Evolutionary conservation across 2,797 vertebrate species (phyloP).

Genomic region (Siniperca undulata): DNA sequence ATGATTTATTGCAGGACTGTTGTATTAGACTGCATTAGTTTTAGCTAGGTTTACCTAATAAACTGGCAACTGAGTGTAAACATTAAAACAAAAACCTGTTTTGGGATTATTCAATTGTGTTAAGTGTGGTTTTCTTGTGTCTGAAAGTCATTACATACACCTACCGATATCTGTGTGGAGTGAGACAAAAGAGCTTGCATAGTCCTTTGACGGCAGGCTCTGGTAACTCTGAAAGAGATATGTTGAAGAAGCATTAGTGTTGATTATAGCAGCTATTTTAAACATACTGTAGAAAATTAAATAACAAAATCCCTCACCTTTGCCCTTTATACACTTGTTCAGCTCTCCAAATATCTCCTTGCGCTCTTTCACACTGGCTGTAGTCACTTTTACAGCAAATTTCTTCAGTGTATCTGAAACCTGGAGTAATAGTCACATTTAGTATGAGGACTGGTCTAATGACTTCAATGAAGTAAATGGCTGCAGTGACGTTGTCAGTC

Average conservation of each 20-base stretch:
- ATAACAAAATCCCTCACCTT: slow-evolving; percentile 85
- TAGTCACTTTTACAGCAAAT: slow-evolving; percentile 95
- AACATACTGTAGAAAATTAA: background rate
- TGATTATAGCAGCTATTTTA: background rate
- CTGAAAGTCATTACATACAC: slow-evolving; percentile 17
- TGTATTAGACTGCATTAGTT: background rate
- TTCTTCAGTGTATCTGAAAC: slow-evolving; percentile 96
- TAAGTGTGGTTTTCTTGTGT: background rate
- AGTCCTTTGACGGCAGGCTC: slow-evolving; percentile 96
- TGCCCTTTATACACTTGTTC: slow-evolving; percentile 90
- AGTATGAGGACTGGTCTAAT: background rate
- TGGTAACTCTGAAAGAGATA: slow-evolving; percentile 88
- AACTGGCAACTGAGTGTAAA: background rate
- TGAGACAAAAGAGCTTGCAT: slow-evolving; percentile 97
- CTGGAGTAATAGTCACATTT: slow-evolving; percentile 72
- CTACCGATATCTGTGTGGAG: slow-evolving; percentile 95
- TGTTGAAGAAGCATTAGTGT: background rate
- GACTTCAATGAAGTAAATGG: background rate
- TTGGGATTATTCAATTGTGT: background rate
- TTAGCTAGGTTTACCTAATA: background rate
- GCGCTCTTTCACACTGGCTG: slow-evolving; percentile 94
- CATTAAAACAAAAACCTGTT: no score
- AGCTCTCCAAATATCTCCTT: slow-evolving; percentile 92
- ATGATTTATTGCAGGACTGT: background rate
- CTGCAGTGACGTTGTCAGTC: background rate